Evolutionary conservation across 2,797 vertebrate genomes (phyloP).

Genomic region (Novumbra hubbsi): DNA sequence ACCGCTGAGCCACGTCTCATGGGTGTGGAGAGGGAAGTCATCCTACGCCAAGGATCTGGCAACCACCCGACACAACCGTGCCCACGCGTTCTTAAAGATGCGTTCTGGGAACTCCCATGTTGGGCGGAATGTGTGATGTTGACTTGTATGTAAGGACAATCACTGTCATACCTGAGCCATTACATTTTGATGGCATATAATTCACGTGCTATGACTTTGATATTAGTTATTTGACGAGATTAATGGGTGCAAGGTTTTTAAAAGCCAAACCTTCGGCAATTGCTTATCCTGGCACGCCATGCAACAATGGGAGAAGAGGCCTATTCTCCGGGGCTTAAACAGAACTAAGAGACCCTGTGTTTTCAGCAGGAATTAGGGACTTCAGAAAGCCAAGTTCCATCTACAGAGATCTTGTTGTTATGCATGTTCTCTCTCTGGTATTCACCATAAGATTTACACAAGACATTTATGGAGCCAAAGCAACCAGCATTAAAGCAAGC

Average conservation of each 20-base stretch:
- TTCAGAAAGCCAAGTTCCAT: not conserved
- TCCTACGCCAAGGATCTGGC: not conserved
- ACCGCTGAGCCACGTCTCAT: not conserved
- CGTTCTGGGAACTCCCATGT: too few relatives aligned
- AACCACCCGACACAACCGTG: not conserved
- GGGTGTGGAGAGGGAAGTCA: not conserved
- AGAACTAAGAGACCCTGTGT: not conserved
- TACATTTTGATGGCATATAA: too few relatives aligned
- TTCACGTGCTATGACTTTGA: too few relatives aligned
- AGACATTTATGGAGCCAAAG: not conserved
- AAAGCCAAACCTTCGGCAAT: not conserved
- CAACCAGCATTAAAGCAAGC: not conserved
- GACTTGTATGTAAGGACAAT: too few relatives aligned
- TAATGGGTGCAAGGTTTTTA: not conserved
- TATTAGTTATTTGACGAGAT: not conserved
- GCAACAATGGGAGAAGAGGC: not conserved
- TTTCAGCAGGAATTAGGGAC: not conserved
- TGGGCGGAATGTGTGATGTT: too few relatives aligned
- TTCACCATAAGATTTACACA: not conserved
- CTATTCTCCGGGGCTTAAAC: not conserved
- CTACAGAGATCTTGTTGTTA: not conserved
- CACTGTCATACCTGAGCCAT: too few relatives aligned
- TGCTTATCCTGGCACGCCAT: not conserved
- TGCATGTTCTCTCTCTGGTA: not conserved
- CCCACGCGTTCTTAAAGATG: not conserved